Evolutionary conservation across 1,140 invertebrate genomes (phyloP).

Genomic region (Cecropterus lyciades): DNA sequence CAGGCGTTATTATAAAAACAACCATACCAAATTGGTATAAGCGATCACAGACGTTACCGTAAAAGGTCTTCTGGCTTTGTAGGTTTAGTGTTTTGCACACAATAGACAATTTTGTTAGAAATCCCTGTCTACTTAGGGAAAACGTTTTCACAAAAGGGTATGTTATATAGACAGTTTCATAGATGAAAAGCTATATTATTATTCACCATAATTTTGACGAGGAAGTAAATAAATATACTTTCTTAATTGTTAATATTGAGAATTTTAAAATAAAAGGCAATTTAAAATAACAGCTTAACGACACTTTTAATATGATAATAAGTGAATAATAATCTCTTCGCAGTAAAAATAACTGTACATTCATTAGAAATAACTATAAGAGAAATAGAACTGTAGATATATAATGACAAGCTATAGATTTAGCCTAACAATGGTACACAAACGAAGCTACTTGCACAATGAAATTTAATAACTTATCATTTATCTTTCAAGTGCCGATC

Average conservation of each 20-base stretch:
- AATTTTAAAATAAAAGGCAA: too few species aligned
- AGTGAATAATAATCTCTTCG: too few species aligned
- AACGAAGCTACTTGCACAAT: slow-evolving; percentile 12
- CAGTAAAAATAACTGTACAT: too few species aligned
- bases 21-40: neutral
- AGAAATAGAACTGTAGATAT: too few species aligned
- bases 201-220: too few species aligned
- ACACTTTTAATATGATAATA: too few species aligned
- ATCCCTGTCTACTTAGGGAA: neutral
- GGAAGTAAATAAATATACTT: too few species aligned
- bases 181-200: neutral
- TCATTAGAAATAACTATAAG: too few species aligned
- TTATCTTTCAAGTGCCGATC: slow-evolving; percentile 34
- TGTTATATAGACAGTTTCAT: neutral
- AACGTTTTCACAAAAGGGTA: neutral
- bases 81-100: slow-evolving; percentile 11
- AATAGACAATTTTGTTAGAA: slow-evolving; percentile 14
- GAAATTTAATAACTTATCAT: slow-evolving; percentile 24
- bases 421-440: neutral
- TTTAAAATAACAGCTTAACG: too few species aligned
- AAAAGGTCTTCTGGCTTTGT: slow-evolving; percentile 12
- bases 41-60: slow-evolving; percentile 9
- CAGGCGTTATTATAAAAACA: slow-evolving; percentile 5
- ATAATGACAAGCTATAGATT: neutral
- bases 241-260: too few species aligned